A percentile compares a stretch with the other conserved stretches of the same genome.
Conservation (phyloP, 2,113 vertebrate genomes). For the Notechis scutatus region DNA sequence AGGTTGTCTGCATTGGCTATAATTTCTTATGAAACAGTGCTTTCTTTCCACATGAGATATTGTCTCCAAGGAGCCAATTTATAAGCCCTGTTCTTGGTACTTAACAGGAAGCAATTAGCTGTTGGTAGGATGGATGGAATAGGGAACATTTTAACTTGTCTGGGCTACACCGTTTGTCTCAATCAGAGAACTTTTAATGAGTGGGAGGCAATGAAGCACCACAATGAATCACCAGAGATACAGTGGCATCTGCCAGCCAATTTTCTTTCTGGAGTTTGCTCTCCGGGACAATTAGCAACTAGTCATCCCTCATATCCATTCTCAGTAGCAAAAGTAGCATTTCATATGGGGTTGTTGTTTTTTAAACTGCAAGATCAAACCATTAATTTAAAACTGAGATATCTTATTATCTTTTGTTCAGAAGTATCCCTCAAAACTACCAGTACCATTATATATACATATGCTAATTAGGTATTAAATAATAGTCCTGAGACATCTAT, state of each 20-base stretch:
- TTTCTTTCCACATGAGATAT: background rate
- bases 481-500: background rate
- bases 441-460: background rate
- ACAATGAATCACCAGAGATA: background rate
- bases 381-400: background rate
- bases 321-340: background rate
- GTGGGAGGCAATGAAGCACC: background rate
- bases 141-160: background rate
- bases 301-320: background rate
- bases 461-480: background rate
- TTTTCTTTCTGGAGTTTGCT: background rate
- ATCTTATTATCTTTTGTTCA: background rate
- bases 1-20: background rate
- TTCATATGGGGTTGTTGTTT: background rate
- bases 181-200: background rate
- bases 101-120: slow-evolving; percentile 1
- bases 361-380: background rate
- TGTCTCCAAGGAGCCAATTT: background rate
- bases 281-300: background rate
- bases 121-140: background rate
- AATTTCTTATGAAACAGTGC: background rate
- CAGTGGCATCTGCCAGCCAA: background rate
- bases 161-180: background rate
- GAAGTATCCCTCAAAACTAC: background rate
- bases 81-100: background rate